Base-by-base conservation (phyloP, 2,113 vertebrate species). In the Heptranchias perlo region DNA sequence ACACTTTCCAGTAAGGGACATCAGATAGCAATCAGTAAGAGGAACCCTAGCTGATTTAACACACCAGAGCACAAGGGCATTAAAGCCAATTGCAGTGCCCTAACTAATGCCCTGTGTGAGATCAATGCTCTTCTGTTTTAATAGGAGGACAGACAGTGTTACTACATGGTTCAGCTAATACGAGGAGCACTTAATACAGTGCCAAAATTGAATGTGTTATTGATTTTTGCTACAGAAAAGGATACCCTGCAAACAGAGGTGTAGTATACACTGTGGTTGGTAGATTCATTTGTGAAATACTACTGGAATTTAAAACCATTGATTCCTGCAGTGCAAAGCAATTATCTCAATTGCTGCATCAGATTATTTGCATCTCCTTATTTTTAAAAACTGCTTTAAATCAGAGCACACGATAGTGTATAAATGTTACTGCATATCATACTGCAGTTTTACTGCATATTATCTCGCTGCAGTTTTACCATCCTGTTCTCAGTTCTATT, bases 301-400 rank as follows among this genome's bases (percentile, higher is more conserved):
- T 23, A 91, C 52, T 44, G 31, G 35, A 58, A 39, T 93, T 93
- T 62, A 93, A 39, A 58, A 89, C 31, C n/a, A n/a, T 61, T 93
- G n/a, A 64, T n/a, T 62, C 62, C n/a, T 39, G n/a, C 2, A 61
- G 52, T n/a, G 87, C 28, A 92, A 58, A 61, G 31, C 54, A 61
- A 18, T 58, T 61, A 18, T 64, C 35, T 23, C 35, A 93, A 93
- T 16, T 93, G 28, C 89, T 62, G 39, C 18, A 62, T 93, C 58
- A 93, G 1, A 39, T 28, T 23, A 23, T 62, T 93, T 39, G 2
- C 18, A 58, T 0, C 61, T 18, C 35, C 35, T 62, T 39, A 18
- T 82, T 93, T 39, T 18, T 39, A 39, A 87, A 92, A 92, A 76
- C 87, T 39, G 5, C 89, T 93, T 93, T 62, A 93, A 93, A 93